These are phyloP conservation scores for Anoplophora glabripennis DNA, from an alignment of 1,140 invertebrate species.

Conservation along the genomic window DNA sequence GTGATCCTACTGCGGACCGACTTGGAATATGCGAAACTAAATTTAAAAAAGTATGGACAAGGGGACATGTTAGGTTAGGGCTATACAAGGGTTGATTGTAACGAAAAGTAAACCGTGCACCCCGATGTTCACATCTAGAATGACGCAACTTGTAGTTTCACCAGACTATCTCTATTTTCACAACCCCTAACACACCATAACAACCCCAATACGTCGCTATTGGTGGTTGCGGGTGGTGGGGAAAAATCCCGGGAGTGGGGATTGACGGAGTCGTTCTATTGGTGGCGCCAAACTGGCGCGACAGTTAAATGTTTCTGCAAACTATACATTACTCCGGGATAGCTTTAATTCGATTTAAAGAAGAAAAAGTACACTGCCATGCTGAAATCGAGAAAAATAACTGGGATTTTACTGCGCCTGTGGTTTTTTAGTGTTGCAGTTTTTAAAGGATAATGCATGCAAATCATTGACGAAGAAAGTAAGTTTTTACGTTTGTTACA, in stretches of 20 bases:
- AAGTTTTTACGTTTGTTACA: too few relatives aligned
- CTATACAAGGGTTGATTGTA: too few relatives aligned
- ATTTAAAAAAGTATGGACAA: too few relatives aligned
- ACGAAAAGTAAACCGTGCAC: background rate
- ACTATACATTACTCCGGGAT: background rate
- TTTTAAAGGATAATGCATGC: too few relatives aligned
- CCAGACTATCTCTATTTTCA: slow-evolving; percentile 5
- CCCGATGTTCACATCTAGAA: slow-evolving; percentile 11
- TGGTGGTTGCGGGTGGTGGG: slow-evolving; percentile 2
- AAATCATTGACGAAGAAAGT: too few relatives aligned
- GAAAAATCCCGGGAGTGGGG: background rate
- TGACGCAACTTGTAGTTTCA: slow-evolving; percentile 17
- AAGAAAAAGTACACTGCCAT: too few relatives aligned
- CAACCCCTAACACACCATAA: slow-evolving; percentile 6
- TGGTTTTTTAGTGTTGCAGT: too few relatives aligned
- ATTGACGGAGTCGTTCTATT: background rate
- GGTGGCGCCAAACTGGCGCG: slow-evolving; percentile 14
- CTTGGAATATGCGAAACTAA: too few relatives aligned
- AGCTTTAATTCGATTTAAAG: slow-evolving; percentile 1
- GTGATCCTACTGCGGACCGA: too few relatives aligned
- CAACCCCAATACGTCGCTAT: background rate
- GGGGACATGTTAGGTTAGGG: too few relatives aligned
- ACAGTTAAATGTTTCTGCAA: slow-evolving; percentile 16
- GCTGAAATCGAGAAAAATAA: too few relatives aligned
- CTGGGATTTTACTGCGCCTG: too few relatives aligned